These are phyloP conservation scores for Periophthalmodon schlosseri DNA, from an alignment of 2,113 vertebrate genomes.

Conservation along the genomic window DNA sequence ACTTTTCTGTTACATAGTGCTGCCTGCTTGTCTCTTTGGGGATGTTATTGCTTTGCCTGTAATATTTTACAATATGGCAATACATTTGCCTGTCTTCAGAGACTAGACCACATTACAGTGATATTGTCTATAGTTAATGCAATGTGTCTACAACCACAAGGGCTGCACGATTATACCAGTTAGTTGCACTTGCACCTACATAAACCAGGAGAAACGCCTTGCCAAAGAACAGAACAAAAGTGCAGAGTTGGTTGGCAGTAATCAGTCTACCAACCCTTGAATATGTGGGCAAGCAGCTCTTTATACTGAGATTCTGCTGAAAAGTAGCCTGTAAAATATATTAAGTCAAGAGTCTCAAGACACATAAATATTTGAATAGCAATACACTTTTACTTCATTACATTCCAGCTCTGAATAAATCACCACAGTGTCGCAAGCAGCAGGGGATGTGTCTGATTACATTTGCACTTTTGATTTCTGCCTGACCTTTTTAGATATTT, in stretches of 20 bases:
- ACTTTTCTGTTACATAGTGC: neutral
- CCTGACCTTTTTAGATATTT: constrained; percentile 31
- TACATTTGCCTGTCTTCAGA: no score
- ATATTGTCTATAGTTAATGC: neutral
- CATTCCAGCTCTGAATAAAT: neutral
- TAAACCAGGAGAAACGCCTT: neutral
- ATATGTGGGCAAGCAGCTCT: neutral
- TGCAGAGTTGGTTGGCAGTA: neutral
- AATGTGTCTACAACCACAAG: neutral
- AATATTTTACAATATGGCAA: no score
- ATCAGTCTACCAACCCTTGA: neutral
- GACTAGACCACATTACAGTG: neutral
- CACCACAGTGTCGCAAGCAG: neutral
- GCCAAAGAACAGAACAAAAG: neutral
- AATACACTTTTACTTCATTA: neutral
- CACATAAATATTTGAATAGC: neutral
- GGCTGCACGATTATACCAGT: neutral
- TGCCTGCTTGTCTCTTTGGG: neutral
- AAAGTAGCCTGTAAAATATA: neutral
- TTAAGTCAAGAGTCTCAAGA: neutral
- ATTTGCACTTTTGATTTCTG: neutral
- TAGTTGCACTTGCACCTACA: neutral
- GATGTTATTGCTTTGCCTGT: neutral
- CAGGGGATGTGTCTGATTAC: constrained; percentile 26
- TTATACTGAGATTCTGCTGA: neutral